Evolutionary conservation across 2,797 vertebrate species (phyloP).

Genomic region (Leptoclinus maculatus): DNA sequence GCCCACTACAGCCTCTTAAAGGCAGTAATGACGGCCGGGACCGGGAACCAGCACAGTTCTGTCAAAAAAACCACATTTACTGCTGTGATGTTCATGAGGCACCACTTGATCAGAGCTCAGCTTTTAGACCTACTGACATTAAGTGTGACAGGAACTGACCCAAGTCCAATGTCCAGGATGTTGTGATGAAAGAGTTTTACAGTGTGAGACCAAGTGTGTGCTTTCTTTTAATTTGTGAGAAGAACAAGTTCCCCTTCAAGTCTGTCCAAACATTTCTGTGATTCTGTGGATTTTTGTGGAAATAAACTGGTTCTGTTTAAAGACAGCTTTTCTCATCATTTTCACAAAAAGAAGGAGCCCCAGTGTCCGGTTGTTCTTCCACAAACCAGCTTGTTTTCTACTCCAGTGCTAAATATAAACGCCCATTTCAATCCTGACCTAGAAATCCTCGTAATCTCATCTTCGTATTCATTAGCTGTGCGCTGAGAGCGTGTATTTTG

Average conservation of each 20-base stretch:
- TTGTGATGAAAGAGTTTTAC: neutral
- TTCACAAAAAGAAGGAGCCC: neutral
- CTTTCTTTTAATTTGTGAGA: neutral
- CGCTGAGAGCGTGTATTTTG: slow-evolving; percentile 33
- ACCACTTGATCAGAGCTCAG: neutral
- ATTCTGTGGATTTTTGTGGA: neutral
- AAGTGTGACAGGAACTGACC: neutral
- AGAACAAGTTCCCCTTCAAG: neutral
- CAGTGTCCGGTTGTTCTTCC: neutral
- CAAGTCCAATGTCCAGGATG: neutral
- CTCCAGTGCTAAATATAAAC: slow-evolving; percentile 29
- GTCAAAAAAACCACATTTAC: too few relatives aligned
- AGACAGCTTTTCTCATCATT: neutral
- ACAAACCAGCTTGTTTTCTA: slow-evolving; percentile 23
- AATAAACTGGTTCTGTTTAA: neutral
- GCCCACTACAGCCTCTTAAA: neutral
- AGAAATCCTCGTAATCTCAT: slow-evolving; percentile 46
- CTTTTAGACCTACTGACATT: neutral
- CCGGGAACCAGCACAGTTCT: neutral
- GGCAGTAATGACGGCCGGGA: neutral
- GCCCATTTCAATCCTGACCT: slow-evolving; percentile 42
- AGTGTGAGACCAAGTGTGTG: too few relatives aligned
- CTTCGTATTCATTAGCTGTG: slow-evolving; percentile 31
- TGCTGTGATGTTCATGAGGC: neutral
- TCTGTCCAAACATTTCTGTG: neutral